These are phyloP conservation scores for Trichomalopsis sarcophagae DNA, from an alignment of 1,140 invertebrate species.

Conservation along the genomic window DNA sequence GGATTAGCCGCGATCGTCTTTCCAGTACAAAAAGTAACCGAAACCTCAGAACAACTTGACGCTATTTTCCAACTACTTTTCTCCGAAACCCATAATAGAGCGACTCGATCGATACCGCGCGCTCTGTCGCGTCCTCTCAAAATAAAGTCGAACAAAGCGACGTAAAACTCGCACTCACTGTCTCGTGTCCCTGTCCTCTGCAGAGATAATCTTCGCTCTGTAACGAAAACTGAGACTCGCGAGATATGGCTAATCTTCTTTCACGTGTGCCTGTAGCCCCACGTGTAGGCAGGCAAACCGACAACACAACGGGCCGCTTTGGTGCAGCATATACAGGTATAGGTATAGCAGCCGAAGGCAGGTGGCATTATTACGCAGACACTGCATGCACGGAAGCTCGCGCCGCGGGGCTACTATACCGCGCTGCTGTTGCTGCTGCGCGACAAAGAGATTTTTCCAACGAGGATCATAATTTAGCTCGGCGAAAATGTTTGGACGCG, in stretches of 20 bases:
- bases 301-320: no score
- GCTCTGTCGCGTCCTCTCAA: neutral
- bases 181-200: neutral
- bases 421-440: neutral
- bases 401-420: neutral
- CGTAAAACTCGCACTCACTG: neutral
- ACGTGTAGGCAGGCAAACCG: no score
- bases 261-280: neutral
- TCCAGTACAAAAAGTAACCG: neutral
- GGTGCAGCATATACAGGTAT: no score
- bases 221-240: constrained; percentile 17
- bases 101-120: neutral
- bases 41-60: neutral
- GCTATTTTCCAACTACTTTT: neutral
- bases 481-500: constrained; percentile 26
- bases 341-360: neutral
- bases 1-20: neutral
- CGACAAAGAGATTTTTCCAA: constrained; percentile 17
- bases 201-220: neutral
- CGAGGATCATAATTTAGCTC: constrained; percentile 26
- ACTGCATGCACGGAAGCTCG: neutral
- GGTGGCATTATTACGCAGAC: constrained; percentile 19
- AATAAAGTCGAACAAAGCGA: constrained; percentile 5
- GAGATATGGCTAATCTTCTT: constrained; percentile 36
- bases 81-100: neutral